phyloP scores from a whole-genome alignment of 2,113 vertebrate genomes.

The Engystomops pustulosus region DNA sequence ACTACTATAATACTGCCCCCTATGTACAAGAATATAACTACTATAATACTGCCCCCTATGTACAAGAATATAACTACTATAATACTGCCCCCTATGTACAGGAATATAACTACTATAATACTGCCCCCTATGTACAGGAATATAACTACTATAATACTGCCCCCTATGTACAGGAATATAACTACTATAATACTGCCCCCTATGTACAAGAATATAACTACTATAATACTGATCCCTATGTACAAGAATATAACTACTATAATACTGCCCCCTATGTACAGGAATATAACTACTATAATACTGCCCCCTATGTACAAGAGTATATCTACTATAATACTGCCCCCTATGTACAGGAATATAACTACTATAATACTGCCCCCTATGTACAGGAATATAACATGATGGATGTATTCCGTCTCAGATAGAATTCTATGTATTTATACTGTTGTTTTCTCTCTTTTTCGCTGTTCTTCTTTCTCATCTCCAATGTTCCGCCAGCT shows the following conservation, averaged over 20 bases:
- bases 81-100: no score
- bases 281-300: constrained; percentile 16
- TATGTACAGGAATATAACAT: not conserved
- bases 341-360: no score
- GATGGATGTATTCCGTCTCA: no score
- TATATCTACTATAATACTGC: not conserved
- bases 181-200: no score
- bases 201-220: no score
- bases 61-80: not conserved
- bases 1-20: no score
- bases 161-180: no score
- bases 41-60: not conserved
- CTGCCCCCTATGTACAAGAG: not conserved
- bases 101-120: no score
- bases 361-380: constrained; percentile 3
- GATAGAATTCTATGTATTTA: constrained; percentile 5
- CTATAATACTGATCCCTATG: no score
- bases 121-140: no score
- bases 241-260: constrained; percentile 8
- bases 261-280: constrained; percentile 4
- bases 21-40: no score
- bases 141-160: no score
- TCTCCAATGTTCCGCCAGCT: constrained; percentile 31
- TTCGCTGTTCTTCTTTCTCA: not conserved
- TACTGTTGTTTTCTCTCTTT: not conserved